Conservation (phyloP, 2,888 invertebrate species). For the Rotaria sp. region DNA sequence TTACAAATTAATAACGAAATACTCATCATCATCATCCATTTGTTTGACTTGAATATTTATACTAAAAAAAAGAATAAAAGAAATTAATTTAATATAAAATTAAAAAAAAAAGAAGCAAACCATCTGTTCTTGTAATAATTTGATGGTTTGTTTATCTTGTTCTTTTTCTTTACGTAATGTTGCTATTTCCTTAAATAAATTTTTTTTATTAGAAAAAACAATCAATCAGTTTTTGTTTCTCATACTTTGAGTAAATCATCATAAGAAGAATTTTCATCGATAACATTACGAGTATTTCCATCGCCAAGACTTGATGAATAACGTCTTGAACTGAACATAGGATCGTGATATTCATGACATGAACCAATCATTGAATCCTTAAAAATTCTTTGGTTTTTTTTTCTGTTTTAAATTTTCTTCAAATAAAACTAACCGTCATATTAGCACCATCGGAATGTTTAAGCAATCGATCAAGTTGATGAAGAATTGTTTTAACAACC, state of each 20-base stretch:
- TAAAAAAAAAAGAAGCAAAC: not conserved
- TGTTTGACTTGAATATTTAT: slow-evolving; percentile 10
- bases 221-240: no score
- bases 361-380: slow-evolving; percentile 24
- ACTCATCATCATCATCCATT: not conserved
- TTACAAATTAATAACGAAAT: not conserved
- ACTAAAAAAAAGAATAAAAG: not conserved
- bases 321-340: not conserved
- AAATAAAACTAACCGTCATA: not conserved
- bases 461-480: slow-evolving; percentile 23
- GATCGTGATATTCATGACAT: not conserved
- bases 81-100: not conserved
- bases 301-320: not conserved
- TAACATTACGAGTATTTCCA: not conserved
- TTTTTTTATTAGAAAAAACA: not conserved
- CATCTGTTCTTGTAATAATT: slow-evolving; percentile 26
- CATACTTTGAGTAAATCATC: slow-evolving; percentile 21
- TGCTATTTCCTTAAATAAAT: not conserved
- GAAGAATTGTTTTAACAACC: slow-evolving; percentile 24
- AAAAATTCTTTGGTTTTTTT: not conserved
- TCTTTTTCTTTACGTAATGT: slow-evolving; percentile 20
- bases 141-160: slow-evolving; percentile 28
- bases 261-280: not conserved
- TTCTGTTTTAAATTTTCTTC: not conserved
- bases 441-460: slow-evolving; percentile 12